A percentile compares a stretch with the other conserved stretches of the same genome.
Conservation (phyloP, 2,888 invertebrate species). For the Andrena dorsata region DNA sequence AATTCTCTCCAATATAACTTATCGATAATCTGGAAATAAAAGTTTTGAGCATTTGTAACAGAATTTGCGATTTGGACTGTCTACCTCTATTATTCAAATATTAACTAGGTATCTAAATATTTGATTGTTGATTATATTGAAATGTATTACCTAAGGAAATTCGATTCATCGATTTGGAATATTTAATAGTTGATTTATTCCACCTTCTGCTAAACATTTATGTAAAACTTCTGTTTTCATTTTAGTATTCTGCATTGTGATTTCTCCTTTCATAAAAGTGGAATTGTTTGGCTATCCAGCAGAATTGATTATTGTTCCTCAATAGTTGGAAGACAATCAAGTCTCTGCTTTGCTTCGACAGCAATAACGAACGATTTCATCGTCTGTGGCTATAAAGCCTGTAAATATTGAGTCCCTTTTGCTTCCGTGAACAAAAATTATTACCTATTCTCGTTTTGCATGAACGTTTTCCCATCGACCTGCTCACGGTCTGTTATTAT, state of each 20-base stretch:
- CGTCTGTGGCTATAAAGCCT: neutral
- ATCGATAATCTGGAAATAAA: neutral
- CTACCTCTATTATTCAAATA: too few species aligned
- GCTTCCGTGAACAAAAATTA: neutral
- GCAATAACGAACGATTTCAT: neutral
- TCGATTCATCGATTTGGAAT: too few species aligned
- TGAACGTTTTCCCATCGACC: conserved; percentile 18
- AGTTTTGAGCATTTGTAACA: neutral
- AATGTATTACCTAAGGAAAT: neutral
- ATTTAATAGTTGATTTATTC: too few species aligned
- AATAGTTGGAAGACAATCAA: too few species aligned
- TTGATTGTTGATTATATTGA: conserved; percentile 2
- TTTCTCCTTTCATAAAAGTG: neutral
- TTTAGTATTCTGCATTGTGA: too few species aligned
- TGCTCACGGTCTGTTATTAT: neutral
- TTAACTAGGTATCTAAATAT: neutral
- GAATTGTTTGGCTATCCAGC: neutral
- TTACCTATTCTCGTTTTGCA: neutral
- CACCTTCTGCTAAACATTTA: too few species aligned
- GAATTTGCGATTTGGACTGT: neutral
- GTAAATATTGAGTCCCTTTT: neutral
- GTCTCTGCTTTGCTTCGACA: neutral
- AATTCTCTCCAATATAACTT: too few species aligned
- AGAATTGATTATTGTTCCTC: neutral
- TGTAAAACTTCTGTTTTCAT: too few species aligned